phyloP scores from a whole-genome alignment of 1,140 invertebrate species.

The Hyposmocoma kahamanoa region DNA sequence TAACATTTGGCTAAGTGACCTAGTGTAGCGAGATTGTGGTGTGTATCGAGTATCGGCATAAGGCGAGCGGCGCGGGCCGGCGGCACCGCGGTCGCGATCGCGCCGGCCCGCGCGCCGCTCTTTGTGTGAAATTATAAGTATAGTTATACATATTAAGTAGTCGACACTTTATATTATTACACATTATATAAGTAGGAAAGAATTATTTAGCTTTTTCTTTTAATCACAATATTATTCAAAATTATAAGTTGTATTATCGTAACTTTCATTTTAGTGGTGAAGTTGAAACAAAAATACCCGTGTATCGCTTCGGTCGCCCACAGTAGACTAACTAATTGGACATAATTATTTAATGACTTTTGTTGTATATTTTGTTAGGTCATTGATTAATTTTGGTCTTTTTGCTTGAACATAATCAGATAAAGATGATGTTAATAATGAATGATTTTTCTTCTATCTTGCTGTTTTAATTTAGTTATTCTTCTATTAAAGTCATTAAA shows the following conservation, averaged over 20 bases:
- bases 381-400: slow-evolving; percentile 72
- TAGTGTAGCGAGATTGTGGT: slow-evolving; percentile 52
- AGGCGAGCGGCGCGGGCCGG: slow-evolving; percentile 13
- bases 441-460: slow-evolving; percentile 69
- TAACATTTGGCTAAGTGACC: slow-evolving; percentile 56
- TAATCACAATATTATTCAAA: slow-evolving; percentile 72
- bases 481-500: slow-evolving; percentile 74
- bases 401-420: slow-evolving; percentile 63
- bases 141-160: slow-evolving; percentile 71
- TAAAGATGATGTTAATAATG: slow-evolving; percentile 65
- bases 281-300: slow-evolving; percentile 39
- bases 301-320: slow-evolving; percentile 43
- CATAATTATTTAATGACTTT: slow-evolving; percentile 73
- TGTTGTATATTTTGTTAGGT: slow-evolving; percentile 74
- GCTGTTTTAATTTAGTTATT: slow-evolving; percentile 74
- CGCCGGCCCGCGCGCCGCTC: slow-evolving; percentile 29
- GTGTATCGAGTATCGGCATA: slow-evolving; percentile 36
- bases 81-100: slow-evolving; percentile 5
- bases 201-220: slow-evolving; percentile 70
- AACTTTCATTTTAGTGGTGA: slow-evolving; percentile 64
- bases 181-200: slow-evolving; percentile 70
- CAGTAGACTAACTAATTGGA: slow-evolving; percentile 57
- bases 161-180: slow-evolving; percentile 73
- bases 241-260: slow-evolving; percentile 70
- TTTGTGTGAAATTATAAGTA: slow-evolving; percentile 69